These are phyloP conservation scores for Dione juno DNA, from an alignment of 2,888 invertebrate species.

Conservation along the genomic window DNA sequence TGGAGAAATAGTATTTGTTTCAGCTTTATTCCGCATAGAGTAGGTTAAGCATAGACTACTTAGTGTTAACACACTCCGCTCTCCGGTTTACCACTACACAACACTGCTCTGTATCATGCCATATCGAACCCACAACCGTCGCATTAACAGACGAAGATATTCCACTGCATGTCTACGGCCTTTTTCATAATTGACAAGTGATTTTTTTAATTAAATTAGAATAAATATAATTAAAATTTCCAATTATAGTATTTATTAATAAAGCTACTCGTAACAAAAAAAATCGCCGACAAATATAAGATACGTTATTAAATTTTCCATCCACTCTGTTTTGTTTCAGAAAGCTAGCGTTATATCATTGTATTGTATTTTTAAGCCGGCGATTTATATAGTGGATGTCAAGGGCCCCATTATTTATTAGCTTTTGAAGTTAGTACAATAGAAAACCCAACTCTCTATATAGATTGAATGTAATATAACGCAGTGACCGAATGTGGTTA, in stretches of 20 bases:
- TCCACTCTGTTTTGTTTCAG: background rate
- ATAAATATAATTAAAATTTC: too few relatives aligned
- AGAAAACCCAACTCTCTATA: background rate
- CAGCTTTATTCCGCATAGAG: too few relatives aligned
- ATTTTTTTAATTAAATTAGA: too few relatives aligned
- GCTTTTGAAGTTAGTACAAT: conserved; percentile 14
- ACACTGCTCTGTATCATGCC: background rate
- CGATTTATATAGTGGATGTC: conserved; percentile 23
- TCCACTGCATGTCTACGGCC: background rate
- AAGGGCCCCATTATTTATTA: conserved; percentile 24
- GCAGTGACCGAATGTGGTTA: background rate
- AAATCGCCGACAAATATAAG: background rate
- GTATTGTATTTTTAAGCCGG: conserved; percentile 18
- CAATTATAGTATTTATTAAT: too few relatives aligned
- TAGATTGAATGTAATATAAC: background rate
- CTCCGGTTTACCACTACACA: background rate
- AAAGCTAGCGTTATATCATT: background rate
- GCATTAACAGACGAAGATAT: too few relatives aligned
- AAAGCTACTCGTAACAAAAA: too few relatives aligned
- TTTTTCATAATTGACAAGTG: background rate
- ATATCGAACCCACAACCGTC: background rate
- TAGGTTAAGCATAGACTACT: too few relatives aligned
- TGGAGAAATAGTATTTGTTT: too few relatives aligned
- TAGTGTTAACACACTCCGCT: too few relatives aligned
- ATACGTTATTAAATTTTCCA: conserved; percentile 8